A percentile compares a stretch with the other conserved stretches of the same genome.
Evolutionary conservation across 1,140 invertebrate genomes (phyloP).

Genomic region (Drosophila pseudoananassae): DNA sequence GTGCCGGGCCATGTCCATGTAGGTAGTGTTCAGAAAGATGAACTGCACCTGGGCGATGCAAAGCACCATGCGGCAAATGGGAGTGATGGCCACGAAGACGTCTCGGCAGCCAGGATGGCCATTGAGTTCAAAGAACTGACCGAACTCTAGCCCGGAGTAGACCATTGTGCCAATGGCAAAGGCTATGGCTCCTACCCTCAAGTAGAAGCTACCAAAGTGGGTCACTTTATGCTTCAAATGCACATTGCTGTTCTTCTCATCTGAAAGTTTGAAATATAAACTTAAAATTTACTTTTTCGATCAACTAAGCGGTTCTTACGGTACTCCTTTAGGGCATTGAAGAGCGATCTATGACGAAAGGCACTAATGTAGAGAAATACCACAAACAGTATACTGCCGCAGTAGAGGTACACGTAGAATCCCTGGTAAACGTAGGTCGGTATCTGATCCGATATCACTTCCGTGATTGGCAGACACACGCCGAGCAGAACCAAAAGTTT

Average conservation of each 20-base stretch:
- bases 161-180: conserved; percentile 97
- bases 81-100: conserved; percentile 90
- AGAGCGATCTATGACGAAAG: conserved; percentile 86
- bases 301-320: conserved; percentile 69
- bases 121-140: conserved; percentile 93
- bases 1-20: conserved; percentile 92
- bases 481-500: conserved; percentile 90
- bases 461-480: conserved; percentile 87
- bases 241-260: conserved; percentile 78
- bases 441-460: conserved; percentile 87
- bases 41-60: conserved; percentile 97
- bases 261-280: conserved; percentile 27
- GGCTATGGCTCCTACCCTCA: conserved; percentile 93
- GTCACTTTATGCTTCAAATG: conserved; percentile 78
- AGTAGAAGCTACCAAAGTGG: conserved; percentile 94
- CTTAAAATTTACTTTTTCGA: neutral
- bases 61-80: conserved; percentile 93
- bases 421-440: conserved; percentile 88
- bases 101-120: conserved; percentile 88
- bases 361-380: conserved; percentile 90
- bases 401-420: conserved; percentile 93
- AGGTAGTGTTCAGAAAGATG: conserved; percentile 87
- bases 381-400: conserved; percentile 90
- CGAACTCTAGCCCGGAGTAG: conserved; percentile 94
- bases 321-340: conserved; percentile 84